Base-by-base conservation (phyloP, 2,888 invertebrate species). In the Drosophila paramelanica region DNA sequence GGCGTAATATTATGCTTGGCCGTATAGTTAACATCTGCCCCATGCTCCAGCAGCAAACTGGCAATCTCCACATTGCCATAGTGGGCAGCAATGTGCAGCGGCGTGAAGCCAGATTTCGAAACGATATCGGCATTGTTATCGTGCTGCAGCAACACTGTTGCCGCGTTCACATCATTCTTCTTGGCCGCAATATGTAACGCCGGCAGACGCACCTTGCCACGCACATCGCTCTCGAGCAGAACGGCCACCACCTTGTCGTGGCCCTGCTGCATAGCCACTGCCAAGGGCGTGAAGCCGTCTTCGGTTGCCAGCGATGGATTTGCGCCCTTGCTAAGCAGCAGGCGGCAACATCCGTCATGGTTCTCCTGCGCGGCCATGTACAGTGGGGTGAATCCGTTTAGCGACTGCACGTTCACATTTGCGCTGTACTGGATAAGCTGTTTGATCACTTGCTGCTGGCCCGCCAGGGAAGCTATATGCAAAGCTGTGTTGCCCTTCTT, bases 281-380 rank as follows among this genome's bases (percentile, higher is more conserved):
- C 99, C 77, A 99, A 93, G 0, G 99, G 99, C 20, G 99, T 99
- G 93, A 99, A 99, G 4, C 99, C 99, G 93, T 99, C 99, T 97
- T 99, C 99, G 38, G 99, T 99, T 50, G 99, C 97, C 52, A 99
- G 94, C 50, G 97, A 97, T 92, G 99, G 99, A 92, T 98, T 99
- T 73, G 99, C 99, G 47, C 98, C 98, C 91, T 98, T 97, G 38
- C 96, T 94, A 60, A 99, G 93, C 65, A 99, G 94, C 93, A 97
- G 96, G 91, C 97, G 96, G 76, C 99, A 99, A 82, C 98, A 98
- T 7, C 95, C 95, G 71, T 98, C 98, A 91, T 99, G 98, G 92
- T 98, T 98, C 92, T 98, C 98, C 93, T 98, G 99, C 10, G 99
- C 98, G 4, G 98, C 98, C 99, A 99, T 99, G 92, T 99, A 99